Evolutionary conservation across 23 tunicate species (phyloP).

Genomic region (Trididemnum clinides): DNA sequence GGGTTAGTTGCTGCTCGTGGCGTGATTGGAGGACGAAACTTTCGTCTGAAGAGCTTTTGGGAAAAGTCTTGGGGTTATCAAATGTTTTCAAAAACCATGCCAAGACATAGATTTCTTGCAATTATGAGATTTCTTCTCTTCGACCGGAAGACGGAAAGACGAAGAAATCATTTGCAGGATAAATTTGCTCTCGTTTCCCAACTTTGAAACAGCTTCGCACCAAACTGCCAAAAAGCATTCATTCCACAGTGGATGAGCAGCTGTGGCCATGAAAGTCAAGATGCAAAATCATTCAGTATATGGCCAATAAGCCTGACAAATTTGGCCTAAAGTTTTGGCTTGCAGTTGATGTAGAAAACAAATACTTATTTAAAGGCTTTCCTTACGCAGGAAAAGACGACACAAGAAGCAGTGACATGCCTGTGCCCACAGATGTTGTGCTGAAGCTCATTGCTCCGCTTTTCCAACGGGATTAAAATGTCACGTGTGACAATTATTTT

Average conservation of each 20-base stretch:
- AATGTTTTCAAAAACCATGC: neutral
- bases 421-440: neutral
- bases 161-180: neutral
- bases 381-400: neutral
- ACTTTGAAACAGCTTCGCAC: too few relatives aligned
- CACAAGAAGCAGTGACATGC: neutral
- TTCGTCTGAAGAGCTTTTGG: neutral
- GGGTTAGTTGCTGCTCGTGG: neutral
- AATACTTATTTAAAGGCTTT: neutral
- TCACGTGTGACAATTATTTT: neutral
- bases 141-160: neutral
- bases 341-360: too few relatives aligned
- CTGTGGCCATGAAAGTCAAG: neutral
- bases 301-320: neutral
- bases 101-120: too few relatives aligned
- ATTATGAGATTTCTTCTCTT: neutral
- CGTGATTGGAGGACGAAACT: neutral
- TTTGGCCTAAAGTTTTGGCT: neutral
- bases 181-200: too few relatives aligned
- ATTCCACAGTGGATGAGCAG: neutral
- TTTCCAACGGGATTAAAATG: neutral
- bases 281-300: neutral
- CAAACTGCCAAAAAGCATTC: too few relatives aligned
- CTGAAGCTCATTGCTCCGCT: neutral
- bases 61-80: neutral